Base-by-base conservation (phyloP, 2,888 invertebrate genomes). In the Cheilosia urbana region DNA sequence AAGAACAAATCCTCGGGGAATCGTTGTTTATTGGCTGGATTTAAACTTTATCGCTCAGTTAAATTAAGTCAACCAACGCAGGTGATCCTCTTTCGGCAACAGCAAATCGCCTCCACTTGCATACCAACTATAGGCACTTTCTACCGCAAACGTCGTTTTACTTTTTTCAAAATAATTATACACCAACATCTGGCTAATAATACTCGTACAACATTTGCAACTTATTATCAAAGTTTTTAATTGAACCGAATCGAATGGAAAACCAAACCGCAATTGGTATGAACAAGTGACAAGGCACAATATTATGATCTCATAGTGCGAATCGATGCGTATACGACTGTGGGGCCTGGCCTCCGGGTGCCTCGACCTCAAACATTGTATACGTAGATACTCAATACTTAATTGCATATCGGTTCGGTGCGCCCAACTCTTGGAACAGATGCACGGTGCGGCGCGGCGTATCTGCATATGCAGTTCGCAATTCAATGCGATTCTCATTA, bases 231-330 rank as follows among this genome's bases (percentile, higher is more conserved):
- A 69, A 63, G 49, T 42, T 76, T 71, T 77, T 60, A 77, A 77
- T 60, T 77, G 75, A 84, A 76, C 53, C 84, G 80, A 69, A 80
- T 49, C 65, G 30, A 66, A 84, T 80, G 75, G 84, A 84, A 84
- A 80, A 69, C 60, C 80, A 58, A 80, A 84, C 80, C 84, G 15
- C 84, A 84, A 80, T 65, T 65, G 49, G 69, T 75, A 80, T 84
- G 80, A 80, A 65, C 69, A 68, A 72, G 49, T 53, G 13, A 55
- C 60, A 73, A 24, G 42, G 47, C 19, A 58, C 45, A 71, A 77
- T 66, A 11, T 13, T 37, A 76, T 66, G 58, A 81, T 82, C 76
- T 62, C 57, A 53, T 55, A 68, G 62, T 57, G 57, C 13, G 53
- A 63, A 49, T 73, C 13, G n/a, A 62, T 62, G 45, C 42, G 68